A percentile compares a stretch with the other conserved stretches of the same genome.
phyloP scores from a whole-genome alignment of 1,140 invertebrate genomes.

The Steinernema feltiae region DNA sequence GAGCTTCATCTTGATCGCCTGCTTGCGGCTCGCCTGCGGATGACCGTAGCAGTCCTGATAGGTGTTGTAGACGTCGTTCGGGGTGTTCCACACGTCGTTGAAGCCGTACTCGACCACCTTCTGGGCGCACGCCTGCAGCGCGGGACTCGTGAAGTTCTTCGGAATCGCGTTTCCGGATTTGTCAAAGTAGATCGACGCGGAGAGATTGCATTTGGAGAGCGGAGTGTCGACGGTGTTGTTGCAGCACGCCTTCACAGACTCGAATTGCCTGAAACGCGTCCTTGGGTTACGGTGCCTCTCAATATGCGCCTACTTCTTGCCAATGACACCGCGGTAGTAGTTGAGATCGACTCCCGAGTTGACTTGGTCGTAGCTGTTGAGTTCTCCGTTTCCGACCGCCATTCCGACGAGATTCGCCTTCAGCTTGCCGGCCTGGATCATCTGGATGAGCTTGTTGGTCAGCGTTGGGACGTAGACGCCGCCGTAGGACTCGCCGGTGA shows the following conservation, averaged over 20 bases:
- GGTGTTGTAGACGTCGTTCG: slow-evolving; percentile 34
- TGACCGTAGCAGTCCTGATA: slow-evolving; percentile 36
- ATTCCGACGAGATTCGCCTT: slow-evolving; percentile 32
- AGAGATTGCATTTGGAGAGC: background rate
- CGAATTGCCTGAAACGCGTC: background rate
- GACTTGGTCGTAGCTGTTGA: slow-evolving; percentile 24
- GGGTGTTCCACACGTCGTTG: slow-evolving; percentile 30
- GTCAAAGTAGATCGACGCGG: slow-evolving; percentile 7
- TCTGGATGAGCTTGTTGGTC: slow-evolving; percentile 58
- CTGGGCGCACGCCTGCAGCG: slow-evolving; percentile 20
- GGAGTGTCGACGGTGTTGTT: background rate
- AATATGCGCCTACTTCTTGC: too few species aligned
- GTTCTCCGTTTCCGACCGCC: slow-evolving; percentile 35
- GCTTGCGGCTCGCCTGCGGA: background rate
- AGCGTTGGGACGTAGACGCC: slow-evolving; percentile 62
- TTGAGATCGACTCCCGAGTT: slow-evolving; percentile 28
- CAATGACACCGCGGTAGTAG: slow-evolving; percentile 31
- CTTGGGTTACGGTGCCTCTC: too few species aligned
- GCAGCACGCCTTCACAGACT: slow-evolving; percentile 2
- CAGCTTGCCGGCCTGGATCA: slow-evolving; percentile 26
- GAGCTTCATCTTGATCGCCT: background rate
- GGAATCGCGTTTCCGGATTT: background rate
- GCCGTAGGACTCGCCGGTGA: slow-evolving; percentile 61
- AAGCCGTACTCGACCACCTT: slow-evolving; percentile 35
- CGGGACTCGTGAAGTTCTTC: background rate